Conservation (phyloP, 2,888 invertebrate genomes). For the Sphaerophoria rueppellii region DNA sequence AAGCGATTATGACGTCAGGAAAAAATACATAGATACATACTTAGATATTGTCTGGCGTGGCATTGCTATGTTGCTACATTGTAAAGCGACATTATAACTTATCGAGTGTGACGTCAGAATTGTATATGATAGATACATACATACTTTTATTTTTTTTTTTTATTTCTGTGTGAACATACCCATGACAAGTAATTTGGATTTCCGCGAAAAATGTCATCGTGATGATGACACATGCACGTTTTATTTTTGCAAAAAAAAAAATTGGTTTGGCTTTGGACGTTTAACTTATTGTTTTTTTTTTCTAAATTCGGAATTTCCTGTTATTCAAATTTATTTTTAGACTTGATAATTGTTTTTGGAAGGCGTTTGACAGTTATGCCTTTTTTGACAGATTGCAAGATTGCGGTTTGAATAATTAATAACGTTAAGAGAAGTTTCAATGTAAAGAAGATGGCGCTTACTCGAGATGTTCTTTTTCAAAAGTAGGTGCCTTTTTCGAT, state of each 20-base stretch:
- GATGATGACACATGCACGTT: slow-evolving; percentile 21
- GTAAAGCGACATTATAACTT: slow-evolving; percentile 4
- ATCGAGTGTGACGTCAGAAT: slow-evolving; percentile 61
- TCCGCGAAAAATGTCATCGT: slow-evolving; percentile 6
- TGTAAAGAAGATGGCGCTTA: no score
- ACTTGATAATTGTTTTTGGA: neutral
- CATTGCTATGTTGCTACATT: slow-evolving; percentile 27
- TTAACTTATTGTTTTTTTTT: neutral
- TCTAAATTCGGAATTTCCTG: neutral
- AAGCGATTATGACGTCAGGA: slow-evolving; percentile 21
- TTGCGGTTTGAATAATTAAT: no score
- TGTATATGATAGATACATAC: neutral
- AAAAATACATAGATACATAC: neutral
- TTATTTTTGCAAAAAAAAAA: neutral
- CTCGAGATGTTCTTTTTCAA: no score
- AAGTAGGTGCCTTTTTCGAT: no score
- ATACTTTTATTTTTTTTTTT: slow-evolving; percentile 18
- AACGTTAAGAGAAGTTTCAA: no score
- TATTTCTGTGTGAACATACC: neutral
- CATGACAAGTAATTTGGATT: neutral
- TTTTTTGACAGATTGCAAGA: no score
- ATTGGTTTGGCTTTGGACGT: neutral
- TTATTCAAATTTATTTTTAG: neutral
- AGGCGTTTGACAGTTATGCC: neutral
- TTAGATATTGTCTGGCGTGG: slow-evolving; percentile 45